Evolutionary conservation across 2,888 invertebrate species (phyloP).

Genomic region (Aphodius sticticus): DNA sequence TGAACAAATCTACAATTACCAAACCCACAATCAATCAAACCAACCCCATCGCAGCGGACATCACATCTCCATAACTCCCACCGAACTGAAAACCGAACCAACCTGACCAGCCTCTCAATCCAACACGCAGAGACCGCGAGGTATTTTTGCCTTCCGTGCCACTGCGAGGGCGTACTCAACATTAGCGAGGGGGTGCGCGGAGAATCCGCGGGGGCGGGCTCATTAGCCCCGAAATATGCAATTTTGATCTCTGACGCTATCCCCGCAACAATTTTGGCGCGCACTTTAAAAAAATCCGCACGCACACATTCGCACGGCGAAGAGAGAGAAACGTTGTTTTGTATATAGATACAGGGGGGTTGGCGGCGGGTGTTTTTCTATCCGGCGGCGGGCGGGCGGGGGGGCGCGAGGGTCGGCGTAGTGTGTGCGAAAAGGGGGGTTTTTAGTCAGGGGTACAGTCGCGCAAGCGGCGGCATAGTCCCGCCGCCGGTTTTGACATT

Average conservation of each 20-base stretch:
- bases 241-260: slow-evolving; percentile 64
- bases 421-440: slow-evolving; percentile 42
- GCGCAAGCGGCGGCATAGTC: slow-evolving; percentile 60
- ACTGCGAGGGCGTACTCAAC: slow-evolving; percentile 57
- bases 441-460: slow-evolving; percentile 51
- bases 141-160: neutral
- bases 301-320: slow-evolving; percentile 28
- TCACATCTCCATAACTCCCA: no score
- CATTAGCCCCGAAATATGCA: slow-evolving; percentile 74
- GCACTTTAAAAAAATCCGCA: slow-evolving; percentile 29
- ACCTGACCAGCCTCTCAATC: no score
- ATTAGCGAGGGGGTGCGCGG: slow-evolving; percentile 42
- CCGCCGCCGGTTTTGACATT: slow-evolving; percentile 62
- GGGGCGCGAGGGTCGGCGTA: slow-evolving; percentile 35
- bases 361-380: neutral
- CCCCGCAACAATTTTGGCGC: slow-evolving; percentile 34
- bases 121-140: neutral
- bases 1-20: no score
- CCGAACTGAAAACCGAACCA: no score
- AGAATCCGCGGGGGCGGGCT: slow-evolving; percentile 53
- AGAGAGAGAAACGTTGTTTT: neutral
- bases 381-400: slow-evolving; percentile 14
- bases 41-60: no score
- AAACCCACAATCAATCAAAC: no score
- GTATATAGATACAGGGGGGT: neutral